A percentile compares a stretch with the other conserved stretches of the same genome.
Evolutionary conservation across 2,888 invertebrate species (phyloP).

Genomic region (Leptarthrus brevirostris): DNA sequence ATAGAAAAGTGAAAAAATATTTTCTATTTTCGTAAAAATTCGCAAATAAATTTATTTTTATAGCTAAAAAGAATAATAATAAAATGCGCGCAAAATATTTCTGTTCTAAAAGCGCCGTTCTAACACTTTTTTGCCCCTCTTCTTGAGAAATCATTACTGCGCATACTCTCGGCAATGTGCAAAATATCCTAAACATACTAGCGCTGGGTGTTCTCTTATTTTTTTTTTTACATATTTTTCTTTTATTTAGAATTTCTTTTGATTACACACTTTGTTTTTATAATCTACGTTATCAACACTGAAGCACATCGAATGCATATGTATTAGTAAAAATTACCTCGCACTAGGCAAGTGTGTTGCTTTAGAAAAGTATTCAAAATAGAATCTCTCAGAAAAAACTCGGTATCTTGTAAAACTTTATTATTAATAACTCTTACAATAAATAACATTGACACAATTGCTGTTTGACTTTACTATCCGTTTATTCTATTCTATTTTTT

Average conservation of each 20-base stretch:
- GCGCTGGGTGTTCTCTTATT: background rate
- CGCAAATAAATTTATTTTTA: conserved; percentile 19
- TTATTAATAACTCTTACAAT: conserved; percentile 50
- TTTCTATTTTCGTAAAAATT: conserved; percentile 34
- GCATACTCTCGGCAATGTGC: too few species aligned
- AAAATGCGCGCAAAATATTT: background rate
- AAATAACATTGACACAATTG: conserved; percentile 53
- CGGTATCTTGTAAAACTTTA: conserved; percentile 48
- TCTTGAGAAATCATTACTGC: too few species aligned
- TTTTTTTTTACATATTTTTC: conserved; percentile 3
- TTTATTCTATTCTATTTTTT: conserved; percentile 3
- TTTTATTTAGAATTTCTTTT: conserved; percentile 44
- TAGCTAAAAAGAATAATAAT: conserved; percentile 15
- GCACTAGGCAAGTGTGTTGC: conserved; percentile 7
- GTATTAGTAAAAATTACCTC: conserved; percentile 22
- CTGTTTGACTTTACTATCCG: conserved; percentile 27
- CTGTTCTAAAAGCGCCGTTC: background rate
- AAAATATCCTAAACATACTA: too few species aligned
- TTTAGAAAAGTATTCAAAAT: conserved; percentile 55
- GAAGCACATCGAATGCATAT: conserved; percentile 54
- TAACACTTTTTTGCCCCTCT: too few species aligned
- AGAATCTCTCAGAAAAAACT: conserved; percentile 54
- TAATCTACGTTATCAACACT: conserved; percentile 50
- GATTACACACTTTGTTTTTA: conserved; percentile 24
- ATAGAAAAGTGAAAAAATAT: conserved; percentile 50